Conservation (phyloP, 2,888 invertebrate species). For the Drosophila ustulata region DNA sequence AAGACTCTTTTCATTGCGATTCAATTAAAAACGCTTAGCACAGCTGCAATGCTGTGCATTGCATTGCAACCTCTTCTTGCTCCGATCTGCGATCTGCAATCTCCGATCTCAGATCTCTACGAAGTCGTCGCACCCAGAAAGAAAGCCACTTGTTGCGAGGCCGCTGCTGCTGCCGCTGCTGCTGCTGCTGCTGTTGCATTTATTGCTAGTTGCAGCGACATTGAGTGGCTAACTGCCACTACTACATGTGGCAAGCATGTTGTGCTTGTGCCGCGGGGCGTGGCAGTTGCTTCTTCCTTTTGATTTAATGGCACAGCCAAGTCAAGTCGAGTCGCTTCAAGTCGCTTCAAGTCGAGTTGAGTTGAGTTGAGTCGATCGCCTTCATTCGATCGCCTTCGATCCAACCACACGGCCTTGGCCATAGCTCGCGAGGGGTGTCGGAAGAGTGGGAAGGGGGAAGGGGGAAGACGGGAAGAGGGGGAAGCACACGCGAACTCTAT, state of each 20-base stretch:
- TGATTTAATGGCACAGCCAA: constrained; percentile 52
- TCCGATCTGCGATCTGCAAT: constrained; percentile 28
- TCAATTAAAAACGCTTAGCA: constrained; percentile 76
- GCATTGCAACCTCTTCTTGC: background rate
- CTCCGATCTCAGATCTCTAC: constrained; percentile 36
- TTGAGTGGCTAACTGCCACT: constrained; percentile 41
- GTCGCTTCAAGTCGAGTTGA: too few species aligned
- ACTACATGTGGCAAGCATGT: constrained; percentile 24
- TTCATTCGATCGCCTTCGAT: constrained; percentile 32
- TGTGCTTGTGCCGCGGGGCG: constrained; percentile 41
- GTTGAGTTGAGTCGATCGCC: constrained; percentile 17
- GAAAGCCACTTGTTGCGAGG: constrained; percentile 53
- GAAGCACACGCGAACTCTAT: constrained; percentile 25
- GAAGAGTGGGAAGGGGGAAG: background rate
- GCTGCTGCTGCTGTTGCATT: constrained; percentile 18
- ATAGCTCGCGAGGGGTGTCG: constrained; percentile 7
- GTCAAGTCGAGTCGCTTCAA: constrained; percentile 1
- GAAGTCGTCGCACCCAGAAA: constrained; percentile 73
- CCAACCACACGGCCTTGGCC: constrained; percentile 52
- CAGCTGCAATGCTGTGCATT: constrained; percentile 14
- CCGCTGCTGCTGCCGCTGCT: constrained; percentile 4
- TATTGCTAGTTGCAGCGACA: constrained; percentile 38
- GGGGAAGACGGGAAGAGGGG: background rate
- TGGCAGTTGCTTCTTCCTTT: constrained; percentile 65
- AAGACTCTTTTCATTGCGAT: constrained; percentile 62